These are phyloP conservation scores for Petrosia ficiformis DNA, from an alignment of 37 sponge, comb jelly and placozoan species.

Conservation along the genomic window DNA sequence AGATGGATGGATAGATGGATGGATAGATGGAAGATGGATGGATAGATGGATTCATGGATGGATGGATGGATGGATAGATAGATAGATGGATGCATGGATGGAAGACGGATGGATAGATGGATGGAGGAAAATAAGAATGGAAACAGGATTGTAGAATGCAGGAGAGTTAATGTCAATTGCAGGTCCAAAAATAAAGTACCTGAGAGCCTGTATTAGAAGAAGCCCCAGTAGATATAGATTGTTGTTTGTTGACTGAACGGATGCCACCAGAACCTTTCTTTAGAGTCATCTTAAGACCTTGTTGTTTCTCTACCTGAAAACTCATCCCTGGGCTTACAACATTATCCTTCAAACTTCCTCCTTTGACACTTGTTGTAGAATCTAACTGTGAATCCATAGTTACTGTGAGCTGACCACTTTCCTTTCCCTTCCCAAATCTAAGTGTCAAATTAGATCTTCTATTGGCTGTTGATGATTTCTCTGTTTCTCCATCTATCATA, in stretches of 20 bases:
- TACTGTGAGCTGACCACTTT: not conserved
- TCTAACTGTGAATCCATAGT: not conserved
- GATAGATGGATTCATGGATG: too few relatives aligned
- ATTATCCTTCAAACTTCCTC: not conserved
- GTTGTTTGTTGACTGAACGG: not conserved
- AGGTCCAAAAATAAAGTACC: too few relatives aligned
- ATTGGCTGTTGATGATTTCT: not conserved
- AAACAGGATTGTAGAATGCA: not conserved
- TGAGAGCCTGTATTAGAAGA: too few relatives aligned
- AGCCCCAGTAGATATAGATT: too few relatives aligned
- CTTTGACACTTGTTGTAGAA: too few relatives aligned
- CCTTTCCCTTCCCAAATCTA: not conserved
- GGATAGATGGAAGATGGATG: too few relatives aligned
- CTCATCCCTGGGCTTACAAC: not conserved
- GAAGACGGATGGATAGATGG: too few relatives aligned
- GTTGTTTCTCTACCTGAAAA: constrained; percentile 12
- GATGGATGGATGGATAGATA: too few relatives aligned
- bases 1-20: too few relatives aligned
- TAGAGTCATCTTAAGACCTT: constrained; percentile 58
- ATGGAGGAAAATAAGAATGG: too few relatives aligned
- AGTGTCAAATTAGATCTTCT: not conserved
- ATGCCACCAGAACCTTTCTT: constrained; percentile 33
- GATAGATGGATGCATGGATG: too few relatives aligned
- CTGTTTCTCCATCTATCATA: not conserved
- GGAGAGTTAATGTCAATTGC: not conserved